Conservation (phyloP, 2,797 vertebrate species). For the Cossypha heuglini region DNA sequence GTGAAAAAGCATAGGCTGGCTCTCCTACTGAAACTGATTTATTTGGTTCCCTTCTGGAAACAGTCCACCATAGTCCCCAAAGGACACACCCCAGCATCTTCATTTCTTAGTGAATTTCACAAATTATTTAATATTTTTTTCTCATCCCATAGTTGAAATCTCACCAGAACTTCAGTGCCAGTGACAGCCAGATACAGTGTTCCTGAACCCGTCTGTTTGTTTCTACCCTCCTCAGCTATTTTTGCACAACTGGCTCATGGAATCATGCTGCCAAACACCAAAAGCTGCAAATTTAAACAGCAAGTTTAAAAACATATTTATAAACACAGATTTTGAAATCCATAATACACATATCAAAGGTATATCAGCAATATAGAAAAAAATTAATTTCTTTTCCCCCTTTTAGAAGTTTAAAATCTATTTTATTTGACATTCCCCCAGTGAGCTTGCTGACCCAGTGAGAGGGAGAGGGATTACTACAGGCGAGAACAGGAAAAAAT, state of each 20-base stretch:
- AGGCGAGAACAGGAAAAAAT: not conserved
- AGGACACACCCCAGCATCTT: not conserved
- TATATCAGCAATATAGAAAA: not conserved
- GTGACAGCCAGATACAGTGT: not conserved
- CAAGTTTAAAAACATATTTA: not conserved
- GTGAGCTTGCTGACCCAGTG: not conserved
- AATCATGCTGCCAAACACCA: not conserved
- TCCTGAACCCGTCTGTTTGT: not conserved
- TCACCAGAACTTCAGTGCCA: not conserved
- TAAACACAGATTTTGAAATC: not conserved
- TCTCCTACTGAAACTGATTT: not conserved
- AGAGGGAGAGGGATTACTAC: not conserved
- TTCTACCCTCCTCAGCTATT: not conserved
- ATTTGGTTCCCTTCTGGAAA: not conserved
- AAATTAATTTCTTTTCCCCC: not conserved
- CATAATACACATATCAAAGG: not conserved
- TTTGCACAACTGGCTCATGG: not conserved
- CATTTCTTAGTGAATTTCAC: not conserved
- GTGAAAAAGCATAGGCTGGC: not conserved
- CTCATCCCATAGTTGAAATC: not conserved
- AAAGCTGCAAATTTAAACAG: not conserved
- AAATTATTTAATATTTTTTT: not conserved
- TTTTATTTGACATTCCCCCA: not conserved
- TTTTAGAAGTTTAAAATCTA: not conserved
- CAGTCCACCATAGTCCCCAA: not conserved